These are phyloP conservation scores for Meganola albula DNA, from an alignment of 2,888 invertebrate species.

Conservation along the genomic window DNA sequence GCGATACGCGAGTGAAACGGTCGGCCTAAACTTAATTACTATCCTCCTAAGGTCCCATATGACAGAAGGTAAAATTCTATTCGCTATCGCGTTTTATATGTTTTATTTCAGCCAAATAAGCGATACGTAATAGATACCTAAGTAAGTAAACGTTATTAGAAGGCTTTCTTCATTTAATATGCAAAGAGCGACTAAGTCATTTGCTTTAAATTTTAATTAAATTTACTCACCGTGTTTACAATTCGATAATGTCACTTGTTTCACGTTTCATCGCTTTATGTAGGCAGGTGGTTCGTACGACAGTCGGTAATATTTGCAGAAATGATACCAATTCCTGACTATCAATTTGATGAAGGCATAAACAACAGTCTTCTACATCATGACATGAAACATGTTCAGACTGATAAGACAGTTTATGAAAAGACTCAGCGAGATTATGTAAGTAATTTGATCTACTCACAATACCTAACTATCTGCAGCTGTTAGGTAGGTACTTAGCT, in stretches of 20 bases:
- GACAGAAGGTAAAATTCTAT: too few species aligned
- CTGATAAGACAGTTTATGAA: constrained; percentile 44
- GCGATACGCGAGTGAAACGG: too few species aligned
- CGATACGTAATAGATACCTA: background rate
- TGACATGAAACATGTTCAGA: constrained; percentile 61
- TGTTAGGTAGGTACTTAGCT: too few species aligned
- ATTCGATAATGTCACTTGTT: constrained; percentile 41
- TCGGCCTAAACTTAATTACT: too few species aligned
- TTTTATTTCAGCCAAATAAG: too few species aligned
- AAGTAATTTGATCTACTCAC: too few species aligned
- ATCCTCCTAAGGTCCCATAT: too few species aligned
- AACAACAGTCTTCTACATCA: constrained; percentile 48
- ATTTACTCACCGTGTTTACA: constrained; percentile 54
- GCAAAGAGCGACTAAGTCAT: constrained; percentile 47
- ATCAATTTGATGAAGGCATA: constrained; percentile 62
- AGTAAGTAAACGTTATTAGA: constrained; percentile 1
- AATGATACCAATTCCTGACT: constrained; percentile 57
- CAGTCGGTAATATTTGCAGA: constrained; percentile 1
- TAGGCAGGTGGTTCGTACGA: too few species aligned
- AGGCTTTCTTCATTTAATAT: constrained; percentile 48
- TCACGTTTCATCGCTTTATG: too few species aligned
- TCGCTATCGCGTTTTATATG: too few species aligned
- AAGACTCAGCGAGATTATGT: constrained; percentile 62
- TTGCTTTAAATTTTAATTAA: constrained; percentile 65
- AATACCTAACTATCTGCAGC: too few species aligned